Evolutionary conservation across 53 echinoderm and acorn worm species (phyloP).

Genomic region (Glandiceps talaboti): DNA sequence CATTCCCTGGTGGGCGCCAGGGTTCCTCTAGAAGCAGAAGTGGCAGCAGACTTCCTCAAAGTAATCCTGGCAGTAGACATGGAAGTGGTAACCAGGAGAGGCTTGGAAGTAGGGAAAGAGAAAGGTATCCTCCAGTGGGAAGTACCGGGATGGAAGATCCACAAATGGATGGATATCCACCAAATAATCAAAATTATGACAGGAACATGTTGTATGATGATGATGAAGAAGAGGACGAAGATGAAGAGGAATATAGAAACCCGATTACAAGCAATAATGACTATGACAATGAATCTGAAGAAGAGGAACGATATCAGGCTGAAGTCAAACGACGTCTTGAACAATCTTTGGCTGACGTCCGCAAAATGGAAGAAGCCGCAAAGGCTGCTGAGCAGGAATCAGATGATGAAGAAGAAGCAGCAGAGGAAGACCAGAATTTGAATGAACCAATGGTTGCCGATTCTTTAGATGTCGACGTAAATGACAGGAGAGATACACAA

Average conservation of each 20-base stretch:
- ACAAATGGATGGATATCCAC: constrained; percentile 34
- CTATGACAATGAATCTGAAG: constrained; percentile 12
- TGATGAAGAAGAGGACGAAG: background rate
- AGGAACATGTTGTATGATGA: background rate
- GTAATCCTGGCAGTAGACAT: background rate
- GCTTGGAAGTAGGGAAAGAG: background rate
- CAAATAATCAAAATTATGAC: background rate
- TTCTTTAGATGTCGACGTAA: background rate
- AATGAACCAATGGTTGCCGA: background rate
- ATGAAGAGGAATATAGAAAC: background rate
- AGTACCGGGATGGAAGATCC: constrained; percentile 71
- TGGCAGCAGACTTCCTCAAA: background rate
- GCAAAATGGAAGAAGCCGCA: constrained; percentile 27
- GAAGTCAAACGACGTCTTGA: constrained; percentile 67
- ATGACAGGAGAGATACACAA: background rate
- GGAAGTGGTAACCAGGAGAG: background rate
- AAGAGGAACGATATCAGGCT: constrained; percentile 70
- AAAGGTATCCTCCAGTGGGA: constrained; percentile 47
- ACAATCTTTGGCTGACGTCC: constrained; percentile 70
- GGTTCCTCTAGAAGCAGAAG: too few relatives aligned
- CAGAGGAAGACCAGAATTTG: constrained; percentile 2
- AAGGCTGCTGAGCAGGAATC: background rate
- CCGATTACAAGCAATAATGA: background rate
- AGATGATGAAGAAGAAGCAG: constrained; percentile 9
- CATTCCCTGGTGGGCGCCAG: too few relatives aligned